Base-by-base conservation (phyloP, 2,888 invertebrate species). In the Autographa pulchrina region DNA sequence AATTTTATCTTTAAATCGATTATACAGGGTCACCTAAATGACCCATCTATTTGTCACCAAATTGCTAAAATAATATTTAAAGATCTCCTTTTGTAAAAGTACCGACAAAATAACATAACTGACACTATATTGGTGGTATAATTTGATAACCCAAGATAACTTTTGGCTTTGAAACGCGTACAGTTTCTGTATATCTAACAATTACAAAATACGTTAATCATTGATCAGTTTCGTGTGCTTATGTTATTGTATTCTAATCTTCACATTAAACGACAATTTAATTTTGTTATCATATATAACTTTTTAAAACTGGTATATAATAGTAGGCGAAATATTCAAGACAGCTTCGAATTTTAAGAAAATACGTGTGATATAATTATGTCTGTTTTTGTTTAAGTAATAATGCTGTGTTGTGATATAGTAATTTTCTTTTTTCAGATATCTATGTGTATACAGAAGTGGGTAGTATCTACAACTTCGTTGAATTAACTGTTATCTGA, bases 351-450 rank as follows among this genome's bases (percentile, higher is more conserved):
- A 20, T 54, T 25, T 20, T 25, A 56, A 56, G 13, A 56, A 25
- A 20, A 13, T 25, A 18, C 8, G 20, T 25, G 25, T 38, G 38
- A 38, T 38, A 38, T 2, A 11, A 38, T 11, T 0, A 56, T 25
- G 31, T 48, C 48, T 31, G 35, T 59, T 31, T n/a, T 8, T 59
- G 9, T 32, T 59, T 25, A 59, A 59, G 16, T 48, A 14, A 41
- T 70, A 60, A 63, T 62, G 48, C 20, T 66, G n/a, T 66, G 38
- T 65, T 43, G 72, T 82, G 73, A 80, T 73, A 71, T 68, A 66
- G 68, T 74, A 68, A 67, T 80, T 78, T 72, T 82, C 78, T 85
- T 77, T 70, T 89, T 88, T 77, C 88, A 90, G 91, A 90, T 87
- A 81, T 83, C 76, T 83, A 72, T 78, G 79, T 76, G 72, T 84